phyloP scores from a whole-genome alignment of 2,888 invertebrate genomes.

The Exephanes ischioxanthus region DNA sequence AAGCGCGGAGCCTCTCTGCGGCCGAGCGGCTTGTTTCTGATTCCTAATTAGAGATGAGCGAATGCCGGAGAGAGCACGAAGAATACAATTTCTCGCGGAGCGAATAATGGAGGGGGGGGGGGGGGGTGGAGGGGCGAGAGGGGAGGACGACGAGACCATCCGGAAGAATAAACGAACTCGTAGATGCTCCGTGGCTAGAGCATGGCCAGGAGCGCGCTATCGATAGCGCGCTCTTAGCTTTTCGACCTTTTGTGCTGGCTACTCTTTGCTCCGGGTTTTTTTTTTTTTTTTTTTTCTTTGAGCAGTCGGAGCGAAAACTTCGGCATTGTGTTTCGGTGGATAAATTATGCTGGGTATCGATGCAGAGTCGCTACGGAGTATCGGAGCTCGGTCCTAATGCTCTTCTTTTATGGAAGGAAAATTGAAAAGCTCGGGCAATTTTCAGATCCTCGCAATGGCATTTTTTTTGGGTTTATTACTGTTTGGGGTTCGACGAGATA shows the following conservation, averaged over 20 bases:
- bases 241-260: constrained; percentile 3
- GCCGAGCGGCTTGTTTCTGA: constrained; percentile 79
- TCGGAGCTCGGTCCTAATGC: background rate
- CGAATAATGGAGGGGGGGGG: constrained; percentile 73
- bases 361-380: background rate
- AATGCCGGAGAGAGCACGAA: constrained; percentile 72
- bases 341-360: constrained; percentile 9
- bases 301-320: constrained; percentile 34
- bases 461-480: background rate
- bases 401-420: background rate
- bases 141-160: constrained; percentile 68
- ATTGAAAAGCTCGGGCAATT: background rate
- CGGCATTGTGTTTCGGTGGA: constrained; percentile 8
- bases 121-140: constrained; percentile 56
- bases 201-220: background rate
- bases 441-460: background rate
- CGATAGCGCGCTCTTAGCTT: background rate
- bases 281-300: background rate
- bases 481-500: background rate
- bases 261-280: no score
- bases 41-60: constrained; percentile 83
- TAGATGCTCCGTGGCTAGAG: background rate
- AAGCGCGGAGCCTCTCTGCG: constrained; percentile 46
- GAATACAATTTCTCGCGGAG: constrained; percentile 77
- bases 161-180: constrained; percentile 67